Percentiles rank a stretch among this genome's conserved stretches.
Conservation (phyloP, 2,888 invertebrate species). For the Eilema depressum region DNA sequence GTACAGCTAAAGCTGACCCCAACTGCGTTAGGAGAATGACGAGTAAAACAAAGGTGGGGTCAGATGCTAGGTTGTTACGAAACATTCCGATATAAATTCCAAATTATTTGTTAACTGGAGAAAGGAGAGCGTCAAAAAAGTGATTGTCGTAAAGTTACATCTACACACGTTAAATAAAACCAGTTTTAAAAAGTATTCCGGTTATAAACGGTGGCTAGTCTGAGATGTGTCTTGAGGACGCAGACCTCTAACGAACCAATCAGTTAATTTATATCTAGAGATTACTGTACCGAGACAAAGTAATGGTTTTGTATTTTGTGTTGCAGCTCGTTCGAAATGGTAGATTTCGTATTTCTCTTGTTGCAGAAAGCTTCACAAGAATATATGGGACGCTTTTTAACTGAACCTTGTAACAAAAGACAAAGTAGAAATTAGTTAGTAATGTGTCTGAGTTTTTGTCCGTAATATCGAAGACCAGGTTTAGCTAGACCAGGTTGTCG, state of each 20-base stretch:
- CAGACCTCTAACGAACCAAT: constrained; percentile 27
- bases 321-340: not conserved
- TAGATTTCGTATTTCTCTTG: not conserved
- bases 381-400: not conserved
- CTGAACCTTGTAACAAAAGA: not conserved
- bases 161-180: constrained; percentile 46
- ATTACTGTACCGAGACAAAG: constrained; percentile 2
- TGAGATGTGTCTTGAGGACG: constrained; percentile 27
- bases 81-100: constrained; percentile 22
- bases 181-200: constrained; percentile 54
- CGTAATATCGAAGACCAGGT: too few relatives aligned
- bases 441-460: not conserved
- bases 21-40: not conserved
- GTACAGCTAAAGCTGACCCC: not conserved
- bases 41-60: not conserved
- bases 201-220: constrained; percentile 44
- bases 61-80: not conserved
- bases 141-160: constrained; percentile 42
- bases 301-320: not conserved
- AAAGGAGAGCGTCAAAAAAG: constrained; percentile 51
- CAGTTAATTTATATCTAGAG: constrained; percentile 23
- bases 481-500: too few relatives aligned
- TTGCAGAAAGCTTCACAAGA: not conserved
- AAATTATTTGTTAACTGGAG: constrained; percentile 37
- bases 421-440: not conserved